phyloP scores from a whole-genome alignment of 2,797 vertebrate genomes.

The Platyrinchus mystaceus region DNA sequence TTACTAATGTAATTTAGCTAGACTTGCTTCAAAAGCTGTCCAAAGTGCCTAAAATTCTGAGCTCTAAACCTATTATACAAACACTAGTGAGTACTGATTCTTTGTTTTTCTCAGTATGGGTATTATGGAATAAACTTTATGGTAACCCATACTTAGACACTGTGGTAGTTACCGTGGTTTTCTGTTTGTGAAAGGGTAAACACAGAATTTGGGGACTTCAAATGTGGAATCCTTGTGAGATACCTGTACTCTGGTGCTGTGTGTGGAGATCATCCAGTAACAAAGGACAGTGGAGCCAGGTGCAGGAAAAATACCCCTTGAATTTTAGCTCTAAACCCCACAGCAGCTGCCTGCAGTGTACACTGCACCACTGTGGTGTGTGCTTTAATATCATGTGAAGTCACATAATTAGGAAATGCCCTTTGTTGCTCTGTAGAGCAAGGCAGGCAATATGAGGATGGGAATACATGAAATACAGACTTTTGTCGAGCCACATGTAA shows the following conservation, averaged over 20 bases:
- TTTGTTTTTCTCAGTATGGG: neutral
- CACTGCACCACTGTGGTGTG: neutral
- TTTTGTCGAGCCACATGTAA: neutral
- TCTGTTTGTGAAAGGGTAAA: neutral
- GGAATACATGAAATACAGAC: neutral
- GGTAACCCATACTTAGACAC: neutral
- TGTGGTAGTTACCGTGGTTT: neutral
- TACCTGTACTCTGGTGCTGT: neutral
- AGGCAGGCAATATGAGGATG: neutral
- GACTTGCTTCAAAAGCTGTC: neutral
- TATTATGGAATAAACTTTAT: conserved; percentile 5
- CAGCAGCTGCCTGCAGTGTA: neutral
- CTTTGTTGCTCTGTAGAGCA: neutral
- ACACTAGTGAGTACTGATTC: neutral
- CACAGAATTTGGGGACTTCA: neutral
- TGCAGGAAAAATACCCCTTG: neutral
- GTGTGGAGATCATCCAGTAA: neutral
- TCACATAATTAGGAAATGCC: neutral
- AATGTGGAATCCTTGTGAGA: neutral
- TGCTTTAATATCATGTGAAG: neutral
- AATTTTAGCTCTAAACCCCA: neutral
- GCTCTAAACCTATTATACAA: neutral
- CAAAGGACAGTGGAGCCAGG: neutral
- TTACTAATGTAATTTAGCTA: conserved; percentile 14
- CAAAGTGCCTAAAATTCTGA: neutral